These are phyloP conservation scores for Halocaridina rubra DNA, from an alignment of 2,888 invertebrate genomes.

Conservation along the genomic window DNA sequence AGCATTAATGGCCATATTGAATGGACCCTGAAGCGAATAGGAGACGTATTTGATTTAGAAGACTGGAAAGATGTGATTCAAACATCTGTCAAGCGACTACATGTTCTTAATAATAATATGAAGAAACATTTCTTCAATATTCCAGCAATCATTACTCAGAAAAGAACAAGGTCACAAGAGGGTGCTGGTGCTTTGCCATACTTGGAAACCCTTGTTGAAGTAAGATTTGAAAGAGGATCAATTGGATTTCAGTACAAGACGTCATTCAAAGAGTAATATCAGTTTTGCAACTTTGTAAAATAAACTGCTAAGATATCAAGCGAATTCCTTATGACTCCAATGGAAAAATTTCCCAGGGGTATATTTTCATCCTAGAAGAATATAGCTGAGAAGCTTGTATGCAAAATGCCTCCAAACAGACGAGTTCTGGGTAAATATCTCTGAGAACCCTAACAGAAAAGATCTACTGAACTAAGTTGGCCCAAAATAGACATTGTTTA, in stretches of 20 bases:
- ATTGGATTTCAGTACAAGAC: constrained; percentile 26
- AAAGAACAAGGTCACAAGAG: constrained; percentile 30
- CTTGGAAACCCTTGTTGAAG: constrained; percentile 15
- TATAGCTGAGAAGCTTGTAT: constrained; percentile 26
- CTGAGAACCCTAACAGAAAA: constrained; percentile 6
- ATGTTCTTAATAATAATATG: constrained; percentile 11
- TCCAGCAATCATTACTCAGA: constrained; percentile 27
- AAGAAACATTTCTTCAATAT: constrained; percentile 12
- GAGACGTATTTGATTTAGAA: constrained; percentile 11
- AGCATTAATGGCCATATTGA: constrained; percentile 32
- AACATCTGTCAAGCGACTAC: constrained; percentile 26
- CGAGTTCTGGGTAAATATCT: constrained; percentile 16
- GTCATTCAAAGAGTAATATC: neutral
- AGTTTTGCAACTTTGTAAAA: constrained; percentile 23
- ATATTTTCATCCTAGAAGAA: neutral
- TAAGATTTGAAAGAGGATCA: constrained; percentile 25
- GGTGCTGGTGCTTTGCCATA: constrained; percentile 2
- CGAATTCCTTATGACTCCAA: constrained; percentile 21
- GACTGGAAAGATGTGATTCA: neutral
- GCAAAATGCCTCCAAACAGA: constrained; percentile 21
- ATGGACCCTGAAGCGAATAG: constrained; percentile 6
- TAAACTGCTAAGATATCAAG: constrained; percentile 22
- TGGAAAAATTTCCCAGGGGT: constrained; percentile 13
- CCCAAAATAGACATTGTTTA: neutral
- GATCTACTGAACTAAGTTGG: constrained; percentile 11